These are phyloP conservation scores for Ditula angustiorana DNA, from an alignment of 2,888 invertebrate species.

Conservation along the genomic window DNA sequence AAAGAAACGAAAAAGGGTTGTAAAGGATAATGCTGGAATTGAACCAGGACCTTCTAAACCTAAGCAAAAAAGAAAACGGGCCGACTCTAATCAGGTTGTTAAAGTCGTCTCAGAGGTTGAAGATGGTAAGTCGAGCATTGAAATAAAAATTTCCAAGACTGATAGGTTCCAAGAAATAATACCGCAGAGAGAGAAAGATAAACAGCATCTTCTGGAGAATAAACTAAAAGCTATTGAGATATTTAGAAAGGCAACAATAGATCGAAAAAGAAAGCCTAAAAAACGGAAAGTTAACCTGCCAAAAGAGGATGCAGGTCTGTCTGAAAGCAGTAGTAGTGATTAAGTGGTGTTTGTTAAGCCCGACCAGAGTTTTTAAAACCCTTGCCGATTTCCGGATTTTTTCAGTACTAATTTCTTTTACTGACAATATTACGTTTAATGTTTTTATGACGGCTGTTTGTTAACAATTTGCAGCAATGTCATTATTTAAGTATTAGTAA, in stretches of 20 bases:
- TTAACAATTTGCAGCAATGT: no score
- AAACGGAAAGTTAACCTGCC: slow-evolving; percentile 74
- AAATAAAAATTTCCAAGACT: slow-evolving; percentile 69
- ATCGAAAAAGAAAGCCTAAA: slow-evolving; percentile 80
- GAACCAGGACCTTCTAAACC: slow-evolving; percentile 55
- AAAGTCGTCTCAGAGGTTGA: slow-evolving; percentile 61
- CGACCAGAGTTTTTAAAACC: no score
- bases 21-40: slow-evolving; percentile 42
- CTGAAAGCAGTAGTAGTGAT: slow-evolving; percentile 87
- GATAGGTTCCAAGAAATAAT: slow-evolving; percentile 86
- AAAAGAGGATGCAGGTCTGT: slow-evolving; percentile 87
- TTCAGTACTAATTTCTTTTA: no score
- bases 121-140: slow-evolving; percentile 56
- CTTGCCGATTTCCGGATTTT: no score
- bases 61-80: slow-evolving; percentile 55
- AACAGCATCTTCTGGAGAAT: slow-evolving; percentile 86
- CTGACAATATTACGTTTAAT: background rate
- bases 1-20: slow-evolving; percentile 45
- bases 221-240: slow-evolving; percentile 91
- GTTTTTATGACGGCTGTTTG: no score
- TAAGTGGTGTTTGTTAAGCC: slow-evolving; percentile 56
- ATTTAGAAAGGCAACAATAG: slow-evolving; percentile 88
- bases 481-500: no score
- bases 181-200: slow-evolving; percentile 90
- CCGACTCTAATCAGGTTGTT: slow-evolving; percentile 55